phyloP scores from a whole-genome alignment of 2,888 invertebrate species.

The Theretra japonica region DNA sequence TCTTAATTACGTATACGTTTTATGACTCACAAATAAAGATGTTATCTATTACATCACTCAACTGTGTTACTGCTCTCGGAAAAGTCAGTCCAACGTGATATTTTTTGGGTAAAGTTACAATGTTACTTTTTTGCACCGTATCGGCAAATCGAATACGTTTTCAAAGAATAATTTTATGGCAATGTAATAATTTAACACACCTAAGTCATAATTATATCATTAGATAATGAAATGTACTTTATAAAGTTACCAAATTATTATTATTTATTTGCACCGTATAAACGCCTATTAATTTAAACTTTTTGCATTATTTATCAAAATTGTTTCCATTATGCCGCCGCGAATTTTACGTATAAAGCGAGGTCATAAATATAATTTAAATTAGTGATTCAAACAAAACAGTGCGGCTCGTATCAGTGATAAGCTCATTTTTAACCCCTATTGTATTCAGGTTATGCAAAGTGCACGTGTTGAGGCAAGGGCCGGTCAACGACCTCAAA shows the following conservation, averaged over 20 bases:
- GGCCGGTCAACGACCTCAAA: slow-evolving; percentile 74
- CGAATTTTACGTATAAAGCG: not conserved
- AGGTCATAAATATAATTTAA: not conserved
- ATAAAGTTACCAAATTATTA: slow-evolving; percentile 40
- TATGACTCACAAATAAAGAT: slow-evolving; percentile 13
- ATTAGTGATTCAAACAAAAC: not conserved
- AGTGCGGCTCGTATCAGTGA: not conserved
- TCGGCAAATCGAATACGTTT: too few species aligned
- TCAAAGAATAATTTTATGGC: too few species aligned
- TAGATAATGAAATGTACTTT: not conserved
- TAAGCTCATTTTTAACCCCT: not conserved
- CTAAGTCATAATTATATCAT: not conserved
- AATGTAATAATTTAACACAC: not conserved
- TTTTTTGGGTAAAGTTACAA: too few species aligned
- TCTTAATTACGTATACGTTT: slow-evolving; percentile 23
- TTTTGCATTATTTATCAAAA: slow-evolving; percentile 58
- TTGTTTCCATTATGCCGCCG: slow-evolving; percentile 23
- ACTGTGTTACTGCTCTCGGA: slow-evolving; percentile 6
- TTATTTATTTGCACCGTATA: slow-evolving; percentile 50
- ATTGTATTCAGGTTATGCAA: slow-evolving; percentile 39
- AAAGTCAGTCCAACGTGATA: not conserved
- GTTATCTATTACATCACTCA: not conserved
- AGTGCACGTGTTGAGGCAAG: slow-evolving; percentile 64
- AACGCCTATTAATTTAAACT: slow-evolving; percentile 63
- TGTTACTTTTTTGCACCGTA: too few species aligned